Evolutionary conservation across 2,888 invertebrate species (phyloP).

Genomic region (Bedellia somnulentella): DNA sequence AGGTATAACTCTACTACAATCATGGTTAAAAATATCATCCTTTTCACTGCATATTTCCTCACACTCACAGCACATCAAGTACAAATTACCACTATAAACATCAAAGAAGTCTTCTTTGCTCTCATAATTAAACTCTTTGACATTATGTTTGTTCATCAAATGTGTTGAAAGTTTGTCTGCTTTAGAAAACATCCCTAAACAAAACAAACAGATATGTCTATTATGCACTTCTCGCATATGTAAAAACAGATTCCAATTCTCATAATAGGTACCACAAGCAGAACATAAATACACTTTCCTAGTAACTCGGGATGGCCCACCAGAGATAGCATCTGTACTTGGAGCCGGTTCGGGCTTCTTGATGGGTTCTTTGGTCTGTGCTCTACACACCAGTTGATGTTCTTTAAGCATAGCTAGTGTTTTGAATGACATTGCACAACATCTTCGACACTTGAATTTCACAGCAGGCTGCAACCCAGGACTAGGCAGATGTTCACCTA

Average conservation of each 20-base stretch:
- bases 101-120: constrained; percentile 69
- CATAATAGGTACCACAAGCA: constrained; percentile 81
- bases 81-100: constrained; percentile 68
- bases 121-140: constrained; percentile 69
- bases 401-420: constrained; percentile 68
- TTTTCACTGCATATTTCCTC: constrained; percentile 76
- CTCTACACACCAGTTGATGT: constrained; percentile 66
- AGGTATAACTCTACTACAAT: constrained; percentile 61
- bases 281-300: constrained; percentile 80
- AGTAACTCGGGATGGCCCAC: constrained; percentile 64
- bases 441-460: constrained; percentile 74
- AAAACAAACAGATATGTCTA: constrained; percentile 80
- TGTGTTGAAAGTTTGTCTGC: constrained; percentile 79
- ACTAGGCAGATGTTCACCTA: constrained; percentile 71
- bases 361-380: constrained; percentile 39
- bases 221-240: constrained; percentile 84
- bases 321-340: constrained; percentile 26
- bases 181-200: constrained; percentile 79
- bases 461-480: constrained; percentile 71
- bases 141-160: constrained; percentile 75
- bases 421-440: constrained; percentile 68
- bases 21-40: constrained; percentile 76
- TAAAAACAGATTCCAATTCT: constrained; percentile 83
- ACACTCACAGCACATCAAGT: constrained; percentile 79
- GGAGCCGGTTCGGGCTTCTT: constrained; percentile 38